These are phyloP conservation scores for Archivesica marissinica DNA, from an alignment of 1,140 invertebrate species.

Conservation along the genomic window DNA sequence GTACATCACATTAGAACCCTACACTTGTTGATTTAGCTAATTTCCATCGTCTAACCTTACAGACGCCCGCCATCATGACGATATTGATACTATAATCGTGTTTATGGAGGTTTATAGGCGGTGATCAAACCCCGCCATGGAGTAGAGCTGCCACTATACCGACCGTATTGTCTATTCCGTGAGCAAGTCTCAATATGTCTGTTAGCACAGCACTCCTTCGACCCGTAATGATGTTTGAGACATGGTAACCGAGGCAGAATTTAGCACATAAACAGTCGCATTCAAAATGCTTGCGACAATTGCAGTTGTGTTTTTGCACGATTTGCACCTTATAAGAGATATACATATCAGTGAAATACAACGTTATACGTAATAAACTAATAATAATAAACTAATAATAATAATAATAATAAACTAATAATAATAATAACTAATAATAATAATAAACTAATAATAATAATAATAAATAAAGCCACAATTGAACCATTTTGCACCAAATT, in stretches of 20 bases:
- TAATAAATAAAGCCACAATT: neutral
- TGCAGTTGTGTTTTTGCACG: neutral
- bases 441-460: neutral
- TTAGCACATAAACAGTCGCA: neutral
- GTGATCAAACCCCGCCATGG: neutral
- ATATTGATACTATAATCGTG: slow-evolving; percentile 42
- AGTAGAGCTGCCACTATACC: neutral
- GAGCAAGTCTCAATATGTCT: neutral
- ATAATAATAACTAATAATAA: neutral
- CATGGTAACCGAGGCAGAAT: neutral
- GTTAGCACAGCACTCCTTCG: neutral
- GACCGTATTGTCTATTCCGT: neutral
- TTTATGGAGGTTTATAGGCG: too few species aligned
- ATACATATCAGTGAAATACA: neutral
- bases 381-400: neutral
- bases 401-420: neutral
- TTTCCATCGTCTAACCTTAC: slow-evolving; percentile 30
- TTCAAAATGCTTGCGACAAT: too few species aligned
- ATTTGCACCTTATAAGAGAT: neutral
- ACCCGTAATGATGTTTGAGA: neutral
- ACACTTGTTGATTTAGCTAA: slow-evolving; percentile 10
- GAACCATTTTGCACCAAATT: neutral
- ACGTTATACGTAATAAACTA: neutral
- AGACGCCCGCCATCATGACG: slow-evolving; percentile 31
- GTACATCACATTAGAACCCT: neutral